Evolutionary conservation across 2,113 vertebrate species (phyloP).

Genomic region (Polypterus senegalus): DNA sequence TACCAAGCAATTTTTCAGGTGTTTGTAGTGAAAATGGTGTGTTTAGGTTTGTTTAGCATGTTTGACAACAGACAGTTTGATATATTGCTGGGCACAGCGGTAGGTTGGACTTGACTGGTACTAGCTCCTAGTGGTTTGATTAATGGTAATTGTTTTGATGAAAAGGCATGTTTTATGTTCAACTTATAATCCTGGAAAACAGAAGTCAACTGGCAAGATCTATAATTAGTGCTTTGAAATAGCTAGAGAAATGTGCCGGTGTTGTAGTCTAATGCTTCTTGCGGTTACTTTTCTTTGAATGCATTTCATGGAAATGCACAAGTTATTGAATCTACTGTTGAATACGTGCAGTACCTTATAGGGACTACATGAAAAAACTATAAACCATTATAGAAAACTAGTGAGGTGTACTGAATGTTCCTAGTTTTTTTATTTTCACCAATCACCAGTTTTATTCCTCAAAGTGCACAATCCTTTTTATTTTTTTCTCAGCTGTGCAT

Average conservation of each 20-base stretch:
- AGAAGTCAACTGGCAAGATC: constrained; percentile 61
- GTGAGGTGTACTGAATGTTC: too few relatives aligned
- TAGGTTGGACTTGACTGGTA: constrained; percentile 70
- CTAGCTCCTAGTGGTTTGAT: constrained; percentile 69
- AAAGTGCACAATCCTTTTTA: too few relatives aligned
- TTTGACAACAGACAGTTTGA: constrained; percentile 75
- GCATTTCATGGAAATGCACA: too few relatives aligned
- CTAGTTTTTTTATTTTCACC: too few relatives aligned
- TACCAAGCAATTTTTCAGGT: constrained; percentile 54
- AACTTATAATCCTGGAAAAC: constrained; percentile 59
- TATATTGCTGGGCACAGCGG: constrained; percentile 68
- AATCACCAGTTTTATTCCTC: too few relatives aligned
- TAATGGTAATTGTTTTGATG: constrained; percentile 73
- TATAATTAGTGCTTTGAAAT: constrained; percentile 60
- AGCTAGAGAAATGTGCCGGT: constrained; percentile 37
- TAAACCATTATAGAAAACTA: too few relatives aligned
- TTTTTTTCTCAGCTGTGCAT: too few relatives aligned
- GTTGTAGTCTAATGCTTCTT: constrained; percentile 18
- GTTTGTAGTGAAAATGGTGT: constrained; percentile 54
- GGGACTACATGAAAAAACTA: too few relatives aligned
- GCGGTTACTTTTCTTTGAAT: too few relatives aligned
- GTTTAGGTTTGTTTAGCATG: constrained; percentile 58
- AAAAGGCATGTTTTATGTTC: constrained; percentile 63
- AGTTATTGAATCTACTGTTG: too few relatives aligned
- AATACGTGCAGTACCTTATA: too few relatives aligned